phyloP scores from a whole-genome alignment of 2,888 invertebrate genomes.

The Philhelius pedissequus region DNA sequence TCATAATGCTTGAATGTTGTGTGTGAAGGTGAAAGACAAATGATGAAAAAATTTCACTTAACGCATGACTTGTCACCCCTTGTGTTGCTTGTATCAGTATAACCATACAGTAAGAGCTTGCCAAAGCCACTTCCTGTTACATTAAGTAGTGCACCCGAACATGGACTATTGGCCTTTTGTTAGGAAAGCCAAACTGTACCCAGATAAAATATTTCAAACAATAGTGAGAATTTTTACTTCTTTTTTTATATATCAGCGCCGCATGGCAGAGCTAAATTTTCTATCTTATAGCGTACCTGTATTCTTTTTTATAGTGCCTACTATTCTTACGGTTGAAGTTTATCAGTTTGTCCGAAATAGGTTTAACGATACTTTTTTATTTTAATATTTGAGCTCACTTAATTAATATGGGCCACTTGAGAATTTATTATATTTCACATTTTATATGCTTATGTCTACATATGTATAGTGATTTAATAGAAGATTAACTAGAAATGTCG shows the following conservation, averaged over 20 bases:
- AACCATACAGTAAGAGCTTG: slow-evolving; percentile 28
- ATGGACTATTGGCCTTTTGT: slow-evolving; percentile 45
- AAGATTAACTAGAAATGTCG: too few species aligned
- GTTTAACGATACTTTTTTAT: background rate
- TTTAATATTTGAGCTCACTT: slow-evolving; percentile 14
- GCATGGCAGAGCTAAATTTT: background rate
- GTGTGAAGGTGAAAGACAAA: slow-evolving; percentile 44
- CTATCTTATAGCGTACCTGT: background rate
- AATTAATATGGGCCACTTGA: background rate
- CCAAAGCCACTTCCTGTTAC: slow-evolving; percentile 60
- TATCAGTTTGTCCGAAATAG: background rate
- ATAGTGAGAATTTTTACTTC: slow-evolving; percentile 18
- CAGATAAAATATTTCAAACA: slow-evolving; percentile 31
- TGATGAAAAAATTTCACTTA: slow-evolving; percentile 50
- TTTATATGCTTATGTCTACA: too few species aligned
- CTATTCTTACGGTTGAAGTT: background rate
- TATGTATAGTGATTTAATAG: too few species aligned
- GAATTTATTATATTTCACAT: background rate
- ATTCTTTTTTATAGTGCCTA: background rate
- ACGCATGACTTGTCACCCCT: slow-evolving; percentile 58
- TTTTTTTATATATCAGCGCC: background rate
- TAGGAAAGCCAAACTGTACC: slow-evolving; percentile 8
- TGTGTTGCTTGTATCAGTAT: background rate
- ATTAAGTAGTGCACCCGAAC: slow-evolving; percentile 46
- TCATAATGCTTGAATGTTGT: slow-evolving; percentile 15